These are phyloP conservation scores for Calypte anna DNA, from an alignment of 2,113 vertebrate genomes.

Conservation along the genomic window DNA sequence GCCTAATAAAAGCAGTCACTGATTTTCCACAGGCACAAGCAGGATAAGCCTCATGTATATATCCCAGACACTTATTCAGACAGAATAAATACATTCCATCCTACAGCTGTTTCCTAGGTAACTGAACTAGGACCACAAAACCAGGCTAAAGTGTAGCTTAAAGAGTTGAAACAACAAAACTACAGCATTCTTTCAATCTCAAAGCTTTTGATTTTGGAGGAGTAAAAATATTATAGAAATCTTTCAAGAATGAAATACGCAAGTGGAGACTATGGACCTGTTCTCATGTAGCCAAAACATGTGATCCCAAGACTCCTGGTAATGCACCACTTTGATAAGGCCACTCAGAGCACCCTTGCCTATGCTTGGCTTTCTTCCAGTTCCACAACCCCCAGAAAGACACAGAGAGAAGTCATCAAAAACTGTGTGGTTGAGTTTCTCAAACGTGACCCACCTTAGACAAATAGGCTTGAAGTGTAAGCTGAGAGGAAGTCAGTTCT, in stretches of 20 bases:
- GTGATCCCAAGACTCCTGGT: background rate
- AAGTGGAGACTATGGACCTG: background rate
- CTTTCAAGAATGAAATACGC: background rate
- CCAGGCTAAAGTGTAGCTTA: background rate
- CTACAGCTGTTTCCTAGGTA: conserved; percentile 71
- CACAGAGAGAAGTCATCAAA: background rate
- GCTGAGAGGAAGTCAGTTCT: background rate
- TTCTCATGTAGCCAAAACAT: background rate
- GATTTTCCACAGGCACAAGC: background rate
- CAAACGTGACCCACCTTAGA: background rate
- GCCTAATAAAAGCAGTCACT: background rate
- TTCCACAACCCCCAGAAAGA: background rate
- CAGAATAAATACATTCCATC: conserved; percentile 59
- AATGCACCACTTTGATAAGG: background rate
- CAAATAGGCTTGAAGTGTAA: background rate
- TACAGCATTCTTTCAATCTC: background rate
- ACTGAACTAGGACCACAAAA: conserved; percentile 26
- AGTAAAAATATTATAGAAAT: background rate
- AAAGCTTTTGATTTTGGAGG: background rate
- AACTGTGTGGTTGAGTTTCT: background rate
- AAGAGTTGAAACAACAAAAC: background rate
- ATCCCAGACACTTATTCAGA: conserved; percentile 43
- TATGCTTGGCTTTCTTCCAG: background rate
- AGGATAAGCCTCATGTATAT: background rate
- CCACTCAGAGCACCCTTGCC: background rate